Evolutionary conservation across 2,888 invertebrate genomes (phyloP).

Genomic region (Pyrgus malvae): DNA sequence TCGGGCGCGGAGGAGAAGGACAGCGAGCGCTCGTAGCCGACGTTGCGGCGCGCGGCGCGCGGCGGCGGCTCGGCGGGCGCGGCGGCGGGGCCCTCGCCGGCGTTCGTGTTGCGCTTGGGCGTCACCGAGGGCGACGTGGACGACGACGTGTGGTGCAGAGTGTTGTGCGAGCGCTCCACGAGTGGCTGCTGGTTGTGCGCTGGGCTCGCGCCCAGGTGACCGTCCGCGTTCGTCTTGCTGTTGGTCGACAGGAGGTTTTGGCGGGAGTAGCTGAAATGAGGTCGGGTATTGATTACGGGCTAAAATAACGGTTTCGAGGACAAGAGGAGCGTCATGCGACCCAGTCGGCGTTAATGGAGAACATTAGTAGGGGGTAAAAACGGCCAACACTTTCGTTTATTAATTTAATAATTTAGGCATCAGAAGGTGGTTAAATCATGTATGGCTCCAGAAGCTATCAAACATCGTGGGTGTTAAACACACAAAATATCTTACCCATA

Average conservation of each 20-base stretch:
- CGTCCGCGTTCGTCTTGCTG: constrained; percentile 87
- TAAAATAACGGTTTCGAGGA: too few relatives aligned
- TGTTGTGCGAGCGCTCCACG: constrained; percentile 82
- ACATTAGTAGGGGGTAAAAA: too few relatives aligned
- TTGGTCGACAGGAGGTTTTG: constrained; percentile 91
- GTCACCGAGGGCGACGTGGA: constrained; percentile 53
- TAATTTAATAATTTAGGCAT: background rate
- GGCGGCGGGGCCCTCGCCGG: constrained; percentile 39
- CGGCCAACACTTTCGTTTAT: too few relatives aligned
- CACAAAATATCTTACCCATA: constrained; percentile 53
- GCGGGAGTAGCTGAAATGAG: constrained; percentile 89
- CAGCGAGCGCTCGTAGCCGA: constrained; percentile 64
- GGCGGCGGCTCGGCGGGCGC: constrained; percentile 39
- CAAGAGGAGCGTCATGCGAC: too few relatives aligned
- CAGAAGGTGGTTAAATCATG: background rate
- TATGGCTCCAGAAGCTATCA: constrained; percentile 7
- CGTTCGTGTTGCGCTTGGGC: constrained; percentile 65
- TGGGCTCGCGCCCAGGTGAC: constrained; percentile 63
- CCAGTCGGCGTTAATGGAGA: too few relatives aligned
- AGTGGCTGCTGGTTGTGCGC: constrained; percentile 67
- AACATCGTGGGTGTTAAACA: constrained; percentile 37
- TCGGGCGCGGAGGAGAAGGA: constrained; percentile 81
- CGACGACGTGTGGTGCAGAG: constrained; percentile 61
- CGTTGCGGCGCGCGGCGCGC: constrained; percentile 51
- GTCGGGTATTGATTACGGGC: too few relatives aligned